These are phyloP conservation scores for Tauraco hartlaubi DNA, from an alignment of 2,797 vertebrate genomes.

Conservation along the genomic window DNA sequence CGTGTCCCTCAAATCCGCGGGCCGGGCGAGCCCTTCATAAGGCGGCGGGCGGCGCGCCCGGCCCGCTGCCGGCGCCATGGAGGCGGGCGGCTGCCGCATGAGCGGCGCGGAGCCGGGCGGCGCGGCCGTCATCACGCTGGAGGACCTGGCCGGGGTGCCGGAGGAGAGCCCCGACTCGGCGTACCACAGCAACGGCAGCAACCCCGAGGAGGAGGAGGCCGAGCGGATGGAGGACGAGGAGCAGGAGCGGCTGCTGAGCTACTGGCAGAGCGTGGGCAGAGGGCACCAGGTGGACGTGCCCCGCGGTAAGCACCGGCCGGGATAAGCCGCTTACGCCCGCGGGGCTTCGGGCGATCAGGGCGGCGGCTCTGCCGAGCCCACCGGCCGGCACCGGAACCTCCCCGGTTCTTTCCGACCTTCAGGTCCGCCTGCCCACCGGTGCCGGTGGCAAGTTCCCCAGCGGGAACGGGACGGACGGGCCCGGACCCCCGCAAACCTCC, in stretches of 20 bases:
- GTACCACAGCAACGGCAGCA: conserved; percentile 76
- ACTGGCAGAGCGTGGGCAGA: conserved; percentile 89
- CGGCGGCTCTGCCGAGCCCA: background rate
- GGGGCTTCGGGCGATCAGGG: background rate
- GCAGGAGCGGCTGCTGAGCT: conserved; percentile 83
- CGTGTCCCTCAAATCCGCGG: no score
- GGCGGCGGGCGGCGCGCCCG: background rate
- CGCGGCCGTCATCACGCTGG: conserved; percentile 85
- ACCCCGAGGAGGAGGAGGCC: conserved; percentile 74
- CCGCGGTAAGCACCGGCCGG: conserved; percentile 81
- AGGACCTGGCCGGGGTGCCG: conserved; percentile 86
- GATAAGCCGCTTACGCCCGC: background rate
- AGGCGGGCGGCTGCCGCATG: conserved; percentile 84
- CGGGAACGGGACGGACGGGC: no score
- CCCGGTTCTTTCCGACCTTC: background rate
- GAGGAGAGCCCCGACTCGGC: conserved; percentile 85
- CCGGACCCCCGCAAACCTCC: background rate
- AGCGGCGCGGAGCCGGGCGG: conserved; percentile 52
- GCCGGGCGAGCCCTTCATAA: no score
- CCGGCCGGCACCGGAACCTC: background rate
- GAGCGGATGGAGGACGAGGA: conserved; percentile 68
- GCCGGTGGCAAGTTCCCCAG: background rate
- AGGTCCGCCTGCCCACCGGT: accelerated
- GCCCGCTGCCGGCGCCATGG: background rate
- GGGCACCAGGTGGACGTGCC: conserved; percentile 91